Conservation (phyloP, 2,888 invertebrate species). For the Drepana falcataria region DNA sequence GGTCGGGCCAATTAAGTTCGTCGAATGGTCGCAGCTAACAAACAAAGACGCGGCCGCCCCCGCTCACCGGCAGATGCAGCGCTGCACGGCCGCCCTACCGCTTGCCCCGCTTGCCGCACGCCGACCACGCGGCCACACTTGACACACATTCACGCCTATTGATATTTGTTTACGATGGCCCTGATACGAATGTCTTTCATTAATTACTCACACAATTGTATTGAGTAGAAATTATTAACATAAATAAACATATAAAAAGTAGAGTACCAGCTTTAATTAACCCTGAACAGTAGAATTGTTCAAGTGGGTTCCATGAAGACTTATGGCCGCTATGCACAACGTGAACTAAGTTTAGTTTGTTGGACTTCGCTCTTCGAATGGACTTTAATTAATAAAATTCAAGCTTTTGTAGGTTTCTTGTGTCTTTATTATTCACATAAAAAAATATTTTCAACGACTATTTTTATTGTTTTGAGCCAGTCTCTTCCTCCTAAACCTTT, state of each 20-base stretch:
- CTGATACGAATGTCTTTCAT: constrained; percentile 25
- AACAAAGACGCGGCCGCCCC: constrained; percentile 54
- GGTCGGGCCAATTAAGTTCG: constrained; percentile 74
- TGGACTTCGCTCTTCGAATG: too few species aligned
- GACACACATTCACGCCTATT: constrained; percentile 68
- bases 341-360: too few species aligned
- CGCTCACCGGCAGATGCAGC: constrained; percentile 28
- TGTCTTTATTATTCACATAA: too few species aligned
- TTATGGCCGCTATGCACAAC: too few species aligned
- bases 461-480: too few species aligned
- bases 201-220: background rate
- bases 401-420: too few species aligned
- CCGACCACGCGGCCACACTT: constrained; percentile 47
- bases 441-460: too few species aligned
- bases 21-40: constrained; percentile 38
- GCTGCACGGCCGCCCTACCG: constrained; percentile 7
- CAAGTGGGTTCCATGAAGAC: too few species aligned
- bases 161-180: constrained; percentile 45
- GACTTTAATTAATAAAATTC: too few species aligned
- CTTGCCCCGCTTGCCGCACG: background rate
- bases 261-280: too few species aligned
- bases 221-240: background rate
- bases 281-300: too few species aligned
- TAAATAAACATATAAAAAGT: background rate
- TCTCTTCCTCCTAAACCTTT: too few species aligned